Evolutionary conservation across 2,888 invertebrate genomes (phyloP).

Genomic region (Eristalis arbustorum): DNA sequence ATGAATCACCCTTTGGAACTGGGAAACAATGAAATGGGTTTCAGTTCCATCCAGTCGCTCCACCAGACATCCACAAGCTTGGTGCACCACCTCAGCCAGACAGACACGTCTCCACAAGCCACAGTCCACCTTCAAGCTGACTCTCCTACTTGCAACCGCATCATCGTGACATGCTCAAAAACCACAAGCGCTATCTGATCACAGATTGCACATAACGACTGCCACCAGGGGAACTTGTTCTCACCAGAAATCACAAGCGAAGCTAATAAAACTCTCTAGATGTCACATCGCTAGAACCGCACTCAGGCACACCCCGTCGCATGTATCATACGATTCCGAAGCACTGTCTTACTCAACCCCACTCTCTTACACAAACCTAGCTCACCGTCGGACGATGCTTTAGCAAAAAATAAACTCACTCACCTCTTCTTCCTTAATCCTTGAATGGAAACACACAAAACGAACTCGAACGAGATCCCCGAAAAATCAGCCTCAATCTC

Average conservation of each 20-base stretch:
- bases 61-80: too few species aligned
- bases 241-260: neutral
- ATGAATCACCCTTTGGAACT: too few species aligned
- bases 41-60: too few species aligned
- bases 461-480: neutral
- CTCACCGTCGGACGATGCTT: neutral
- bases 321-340: conserved; percentile 32
- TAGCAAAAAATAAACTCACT: neutral
- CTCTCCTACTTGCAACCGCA: too few species aligned
- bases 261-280: neutral
- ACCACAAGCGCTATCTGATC: neutral
- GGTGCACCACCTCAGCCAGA: too few species aligned
- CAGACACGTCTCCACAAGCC: too few species aligned
- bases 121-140: too few species aligned
- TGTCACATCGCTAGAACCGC: neutral
- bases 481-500: too few species aligned
- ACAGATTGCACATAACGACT: neutral
- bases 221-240: neutral
- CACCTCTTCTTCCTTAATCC: neutral
- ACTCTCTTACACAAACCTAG: neutral
- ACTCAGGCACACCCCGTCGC: neutral
- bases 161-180: neutral
- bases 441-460: neutral
- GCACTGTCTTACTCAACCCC: neutral
- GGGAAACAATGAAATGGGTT: too few species aligned